These are phyloP conservation scores for Helicoverpa assulta DNA, from an alignment of 2,888 invertebrate species.

Conservation along the genomic window DNA sequence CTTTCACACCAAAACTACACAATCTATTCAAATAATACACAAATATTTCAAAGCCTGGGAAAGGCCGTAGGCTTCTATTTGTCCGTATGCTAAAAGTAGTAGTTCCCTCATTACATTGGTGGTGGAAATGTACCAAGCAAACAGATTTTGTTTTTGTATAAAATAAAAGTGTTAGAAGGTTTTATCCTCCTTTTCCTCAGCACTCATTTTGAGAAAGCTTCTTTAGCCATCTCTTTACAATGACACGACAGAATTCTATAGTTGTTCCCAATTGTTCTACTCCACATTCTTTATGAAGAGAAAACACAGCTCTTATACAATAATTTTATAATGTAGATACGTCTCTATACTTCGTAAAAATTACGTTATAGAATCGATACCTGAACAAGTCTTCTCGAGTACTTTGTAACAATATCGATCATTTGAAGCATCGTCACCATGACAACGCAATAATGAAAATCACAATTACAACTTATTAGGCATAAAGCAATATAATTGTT, in stretches of 20 bases:
- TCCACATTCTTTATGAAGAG: background rate
- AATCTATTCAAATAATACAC: too few relatives aligned
- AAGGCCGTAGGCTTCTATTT: too few relatives aligned
- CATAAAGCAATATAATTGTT: constrained; percentile 46
- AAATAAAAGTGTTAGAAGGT: too few relatives aligned
- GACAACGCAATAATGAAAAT: constrained; percentile 39
- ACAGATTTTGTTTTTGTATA: too few relatives aligned
- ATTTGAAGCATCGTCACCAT: constrained; percentile 32
- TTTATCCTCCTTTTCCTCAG: constrained; percentile 2
- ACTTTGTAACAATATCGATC: constrained; percentile 33
- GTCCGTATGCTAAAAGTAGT: too few relatives aligned
- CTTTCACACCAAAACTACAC: too few relatives aligned
- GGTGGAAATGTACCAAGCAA: too few relatives aligned
- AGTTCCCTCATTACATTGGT: too few relatives aligned
- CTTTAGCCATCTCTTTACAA: background rate
- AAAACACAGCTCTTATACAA: background rate
- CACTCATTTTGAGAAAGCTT: background rate
- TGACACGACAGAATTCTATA: background rate
- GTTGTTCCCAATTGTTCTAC: background rate
- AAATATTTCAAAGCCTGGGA: too few relatives aligned
- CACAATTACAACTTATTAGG: constrained; percentile 52
- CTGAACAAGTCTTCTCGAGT: background rate
- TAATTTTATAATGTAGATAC: background rate
- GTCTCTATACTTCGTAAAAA: constrained; percentile 12
- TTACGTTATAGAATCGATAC: background rate